Base-by-base conservation (phyloP, 2,888 invertebrate genomes). In the Xestia ashworthii region DNA sequence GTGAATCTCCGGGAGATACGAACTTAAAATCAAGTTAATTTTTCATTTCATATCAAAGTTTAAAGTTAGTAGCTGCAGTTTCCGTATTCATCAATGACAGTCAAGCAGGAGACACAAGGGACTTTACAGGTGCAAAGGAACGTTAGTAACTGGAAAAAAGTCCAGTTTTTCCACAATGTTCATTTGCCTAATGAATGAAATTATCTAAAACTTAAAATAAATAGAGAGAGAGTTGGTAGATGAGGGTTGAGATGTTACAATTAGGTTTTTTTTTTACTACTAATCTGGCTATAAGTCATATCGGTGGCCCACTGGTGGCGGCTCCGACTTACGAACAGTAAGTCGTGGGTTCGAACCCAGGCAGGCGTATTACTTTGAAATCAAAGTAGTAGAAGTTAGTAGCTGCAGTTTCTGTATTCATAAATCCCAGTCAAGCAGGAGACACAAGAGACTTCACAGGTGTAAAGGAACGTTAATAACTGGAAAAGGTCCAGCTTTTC, bases 221-320 rank as follows among this genome's bases (percentile, higher is more conserved):
- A 25, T n/a, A 3, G 1, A 8, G 32, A n/a, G n/a, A n/a, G n/a
- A n/a, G n/a, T n/a, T n/a, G n/a, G n/a, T n/a, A n/a, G n/a, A n/a
- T n/a, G n/a, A n/a, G n/a, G n/a, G 3, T 55, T 14, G 19, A 32
- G 19, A 2, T 8, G 55, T 50, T 32, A 69, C 0, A 9, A 68
- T 69, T 53, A 16, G 6, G 14, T 53, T 32, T 66, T 71, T 48
- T 68, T 44, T 44, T 25, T 58, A 68, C 64, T 68, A 46, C 55
- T 82, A 50, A 81, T 82, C 62, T 22, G 25, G 16, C 8, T n/a
- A n/a, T n/a, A n/a, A n/a, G n/a, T n/a, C n/a, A n/a, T n/a, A n/a
- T n/a, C n/a, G n/a, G n/a, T n/a, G n/a, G n/a, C n/a, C n/a, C n/a
- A n/a, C n/a, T n/a, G n/a, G n/a, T n/a, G n/a, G n/a, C n/a, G n/a